phyloP scores from a whole-genome alignment of 2,888 invertebrate species.

The Pheosia tremula region DNA sequence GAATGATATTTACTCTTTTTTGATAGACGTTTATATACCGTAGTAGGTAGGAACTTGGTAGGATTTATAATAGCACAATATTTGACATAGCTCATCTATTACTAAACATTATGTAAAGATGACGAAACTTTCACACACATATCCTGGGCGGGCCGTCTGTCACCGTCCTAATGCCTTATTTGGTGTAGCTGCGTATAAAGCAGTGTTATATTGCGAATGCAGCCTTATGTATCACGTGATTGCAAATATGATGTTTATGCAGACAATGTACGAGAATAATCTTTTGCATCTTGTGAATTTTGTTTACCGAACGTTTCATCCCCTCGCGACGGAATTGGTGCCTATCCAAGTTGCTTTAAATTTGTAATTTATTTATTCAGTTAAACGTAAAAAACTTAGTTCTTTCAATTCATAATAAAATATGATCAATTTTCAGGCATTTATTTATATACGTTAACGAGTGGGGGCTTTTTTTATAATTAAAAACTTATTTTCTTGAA shows the following conservation, averaged over 20 bases:
- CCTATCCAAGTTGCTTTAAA: conserved; percentile 21
- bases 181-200: conserved; percentile 3
- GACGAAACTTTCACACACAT: conserved; percentile 14
- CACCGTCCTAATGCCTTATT: no score
- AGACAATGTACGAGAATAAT: conserved; percentile 18
- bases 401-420: no score
- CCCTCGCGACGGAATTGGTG: conserved; percentile 27
- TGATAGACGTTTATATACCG: no score
- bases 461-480: no score
- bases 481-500: no score
- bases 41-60: no score
- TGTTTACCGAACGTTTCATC: conserved; percentile 30
- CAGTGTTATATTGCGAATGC: neutral
- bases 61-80: no score
- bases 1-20: no score
- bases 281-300: conserved; percentile 15
- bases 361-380: conserved; percentile 11
- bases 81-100: neutral
- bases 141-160: neutral
- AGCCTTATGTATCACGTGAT: neutral
- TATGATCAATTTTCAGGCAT: neutral
- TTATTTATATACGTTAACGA: no score
- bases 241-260: conserved; percentile 9
- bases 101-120: conserved; percentile 20
- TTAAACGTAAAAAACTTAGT: no score